Evolutionary conservation across 2,888 invertebrate genomes (phyloP).

Genomic region (Melikaiella ostensackeni): DNA sequence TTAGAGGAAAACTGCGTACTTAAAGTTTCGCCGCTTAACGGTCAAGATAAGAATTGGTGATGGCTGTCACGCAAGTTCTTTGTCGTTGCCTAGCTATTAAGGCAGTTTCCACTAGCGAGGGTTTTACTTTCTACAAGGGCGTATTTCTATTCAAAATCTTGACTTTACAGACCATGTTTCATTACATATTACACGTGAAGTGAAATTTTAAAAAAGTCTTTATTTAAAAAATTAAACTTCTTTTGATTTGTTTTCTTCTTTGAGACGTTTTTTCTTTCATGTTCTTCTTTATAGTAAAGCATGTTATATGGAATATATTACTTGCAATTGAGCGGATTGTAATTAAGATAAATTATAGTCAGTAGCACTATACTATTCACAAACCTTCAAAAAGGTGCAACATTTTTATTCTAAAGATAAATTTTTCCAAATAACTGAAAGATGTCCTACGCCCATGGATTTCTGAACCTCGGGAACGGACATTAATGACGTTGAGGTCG

Average conservation of each 20-base stretch:
- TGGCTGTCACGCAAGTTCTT: slow-evolving; percentile 60
- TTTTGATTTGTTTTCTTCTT: not conserved
- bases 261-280: not conserved
- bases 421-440: not conserved
- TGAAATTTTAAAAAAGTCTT: not conserved
- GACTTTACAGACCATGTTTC: not conserved
- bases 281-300: not conserved
- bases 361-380: too few species aligned
- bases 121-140: slow-evolving; percentile 35
- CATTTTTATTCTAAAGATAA: not conserved
- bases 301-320: too few species aligned
- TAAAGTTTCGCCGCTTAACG: slow-evolving; percentile 22
- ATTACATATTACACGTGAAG: not conserved
- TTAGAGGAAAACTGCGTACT: slow-evolving; percentile 50
- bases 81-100: slow-evolving; percentile 53
- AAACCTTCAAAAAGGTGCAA: too few species aligned
- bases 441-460: slow-evolving; percentile 5
- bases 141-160: slow-evolving; percentile 44
- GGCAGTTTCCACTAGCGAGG: slow-evolving; percentile 55
- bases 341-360: too few species aligned
- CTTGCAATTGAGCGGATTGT: too few species aligned
- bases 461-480: slow-evolving; percentile 8
- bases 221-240: not conserved
- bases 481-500: slow-evolving; percentile 54
- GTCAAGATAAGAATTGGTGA: slow-evolving; percentile 56